Base-by-base conservation (phyloP, 2,797 vertebrate genomes). In the Silurus lanzhouensis region DNA sequence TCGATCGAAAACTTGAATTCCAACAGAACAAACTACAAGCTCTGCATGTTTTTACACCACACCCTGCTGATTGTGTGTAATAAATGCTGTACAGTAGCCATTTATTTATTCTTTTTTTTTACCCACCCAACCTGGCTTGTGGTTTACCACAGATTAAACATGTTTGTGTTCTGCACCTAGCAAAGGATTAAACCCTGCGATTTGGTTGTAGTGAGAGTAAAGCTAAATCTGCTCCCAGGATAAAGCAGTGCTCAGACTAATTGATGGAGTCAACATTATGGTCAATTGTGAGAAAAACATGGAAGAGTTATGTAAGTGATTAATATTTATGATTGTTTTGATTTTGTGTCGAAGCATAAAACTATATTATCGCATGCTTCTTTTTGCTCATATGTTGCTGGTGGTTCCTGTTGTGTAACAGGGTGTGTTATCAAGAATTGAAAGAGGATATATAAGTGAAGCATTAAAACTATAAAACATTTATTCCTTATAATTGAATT, bases 61-160 rank as follows among this genome's bases (percentile, higher is more conserved):
- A 27, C 48, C 72, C 25, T 76, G 72, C 25, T 25, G 74, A 57
- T 19, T 20, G 1, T 60, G 17, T 60, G 17, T 77, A 75, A 75
- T 75, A 2, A 25, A 75, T 13, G 9, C 55, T 77, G 3, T 20
- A 77, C 27, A 38, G 5, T 7, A 74, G 22, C 6, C 71, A 52
- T 61, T 78, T 76, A 27, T 25, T 27, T 66, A 63, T 20, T 10
- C 8, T 6, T 64, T 25, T 46, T 22, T 13, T 64, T 68, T 68
- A 86, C 61, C 31, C 22, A 84, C 71, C 46, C 52, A 63, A 63
- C 79, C 88, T 88, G 76, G 87, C 93, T 94, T 93, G 93, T 94
- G 93, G 92, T 88, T 76, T n/a, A 90, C 52, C 66, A 63, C 87
- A 91, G 94, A 94, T 94, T 94, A 94, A 91, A 91, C 85, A 82